A percentile compares a stretch with the other conserved stretches of the same genome.
Conservation (phyloP, 2,113 vertebrate species). For the Brienomyrus brachyistius region DNA sequence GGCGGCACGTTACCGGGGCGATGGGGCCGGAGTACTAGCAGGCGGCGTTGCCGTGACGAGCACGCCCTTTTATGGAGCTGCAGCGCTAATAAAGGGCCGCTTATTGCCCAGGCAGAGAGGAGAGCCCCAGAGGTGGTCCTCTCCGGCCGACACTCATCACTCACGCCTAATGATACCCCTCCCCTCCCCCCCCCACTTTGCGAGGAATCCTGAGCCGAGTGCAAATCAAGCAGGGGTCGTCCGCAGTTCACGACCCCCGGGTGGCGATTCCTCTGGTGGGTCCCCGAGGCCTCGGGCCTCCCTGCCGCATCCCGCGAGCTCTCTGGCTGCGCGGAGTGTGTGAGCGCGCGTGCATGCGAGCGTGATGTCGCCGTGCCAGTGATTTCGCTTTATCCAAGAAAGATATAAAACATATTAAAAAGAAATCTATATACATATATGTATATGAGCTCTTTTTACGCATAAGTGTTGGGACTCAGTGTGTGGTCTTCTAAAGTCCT, state of each 20-base stretch:
- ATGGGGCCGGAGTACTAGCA: background rate
- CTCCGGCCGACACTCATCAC: conserved; percentile 83
- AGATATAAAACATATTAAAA: background rate
- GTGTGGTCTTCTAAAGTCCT: background rate
- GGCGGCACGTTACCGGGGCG: background rate
- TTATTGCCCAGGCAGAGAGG: conserved; percentile 78
- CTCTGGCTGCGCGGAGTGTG: background rate
- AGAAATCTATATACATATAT: background rate
- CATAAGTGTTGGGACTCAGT: background rate
- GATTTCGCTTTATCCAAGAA: background rate
- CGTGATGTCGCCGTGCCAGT: background rate
- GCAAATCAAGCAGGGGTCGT: conserved; percentile 89
- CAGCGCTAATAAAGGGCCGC: conserved; percentile 78
- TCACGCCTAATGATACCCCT: conserved; percentile 78
- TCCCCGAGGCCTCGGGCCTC: conserved; percentile 9
- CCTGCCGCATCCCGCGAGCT: background rate
- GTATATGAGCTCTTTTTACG: background rate
- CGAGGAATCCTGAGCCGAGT: conserved; percentile 72
- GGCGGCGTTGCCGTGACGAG: conserved; percentile 75
- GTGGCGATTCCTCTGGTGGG: conserved; percentile 67
- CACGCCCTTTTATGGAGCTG: conserved; percentile 85
- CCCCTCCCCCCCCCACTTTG: background rate
- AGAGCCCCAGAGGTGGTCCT: conserved; percentile 65
- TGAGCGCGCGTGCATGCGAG: background rate
- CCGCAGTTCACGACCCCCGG: conserved; percentile 88